Base-by-base conservation (phyloP, 1,140 invertebrate species). In the Dreissena polymorpha region DNA sequence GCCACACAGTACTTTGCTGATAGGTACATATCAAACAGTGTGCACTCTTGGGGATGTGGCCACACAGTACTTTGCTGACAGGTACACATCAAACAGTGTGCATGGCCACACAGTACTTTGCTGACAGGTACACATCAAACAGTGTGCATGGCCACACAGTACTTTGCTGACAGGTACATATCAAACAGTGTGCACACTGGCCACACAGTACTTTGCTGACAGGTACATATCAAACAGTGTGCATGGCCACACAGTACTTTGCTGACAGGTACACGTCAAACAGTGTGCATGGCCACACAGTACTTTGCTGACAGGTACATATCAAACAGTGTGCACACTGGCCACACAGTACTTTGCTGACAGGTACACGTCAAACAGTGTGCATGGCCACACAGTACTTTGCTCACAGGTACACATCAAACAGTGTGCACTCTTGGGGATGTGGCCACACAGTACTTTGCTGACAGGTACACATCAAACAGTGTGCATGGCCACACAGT, bases 1-100 rank as follows among this genome's bases (percentile, higher is more conserved):
- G 99, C 99, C 39, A 99, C 99, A 12, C 99, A 99, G 94, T 99
- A 98, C 94, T 99, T 99, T 94, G 99, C 99, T 69, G 99, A 99
- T 93, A 95, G 97, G n/a, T n/a, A n/a, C n/a, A n/a, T n/a, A n/a
- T n/a, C n/a, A n/a, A n/a, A n/a, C n/a, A n/a, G n/a, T n/a, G n/a
- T n/a, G n/a, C n/a, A n/a, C n/a, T n/a, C n/a, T 99, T 92, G 99
- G 99, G 12, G 99, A 99, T 94, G 99, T 99, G 13, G 99, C 99
- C 39, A 99, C 99, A 12, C 99, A 99, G 94, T 99, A 98, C 94
- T 99, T 99, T 94, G 99, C 99, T 69, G 99, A 99, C 93, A 95
- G 97, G n/a, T n/a, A n/a, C n/a, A n/a, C n/a, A n/a, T n/a, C n/a
- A n/a, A n/a, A n/a, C n/a, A n/a, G n/a, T n/a, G n/a, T n/a, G n/a